A percentile compares a stretch with the other conserved stretches of the same genome.
Evolutionary conservation across 2,888 invertebrate genomes (phyloP).

Genomic region (Sphinx pinastri): DNA sequence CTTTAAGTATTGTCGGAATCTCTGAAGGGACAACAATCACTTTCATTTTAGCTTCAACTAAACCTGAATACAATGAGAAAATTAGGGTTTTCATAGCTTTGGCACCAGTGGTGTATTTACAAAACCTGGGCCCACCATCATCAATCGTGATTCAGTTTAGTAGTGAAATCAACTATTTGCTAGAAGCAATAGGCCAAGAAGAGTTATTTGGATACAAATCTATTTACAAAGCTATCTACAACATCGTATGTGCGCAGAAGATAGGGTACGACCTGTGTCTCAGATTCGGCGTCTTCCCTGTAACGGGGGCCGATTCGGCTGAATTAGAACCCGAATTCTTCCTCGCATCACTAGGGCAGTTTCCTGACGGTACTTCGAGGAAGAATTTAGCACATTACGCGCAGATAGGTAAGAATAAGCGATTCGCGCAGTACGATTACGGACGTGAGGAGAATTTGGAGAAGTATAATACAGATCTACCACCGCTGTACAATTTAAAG

Average conservation of each 20-base stretch:
- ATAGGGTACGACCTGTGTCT: slow-evolving; percentile 45
- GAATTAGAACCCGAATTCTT: slow-evolving; percentile 50
- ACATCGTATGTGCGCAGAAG: slow-evolving; percentile 40
- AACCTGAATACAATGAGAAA: slow-evolving; percentile 81
- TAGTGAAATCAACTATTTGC: slow-evolving; percentile 35
- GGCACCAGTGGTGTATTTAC: slow-evolving; percentile 38
- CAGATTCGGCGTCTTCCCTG: slow-evolving; percentile 36
- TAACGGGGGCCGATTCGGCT: slow-evolving; percentile 39
- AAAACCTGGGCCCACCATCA: slow-evolving; percentile 31
- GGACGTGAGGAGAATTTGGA: slow-evolving; percentile 45
- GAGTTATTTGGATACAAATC: slow-evolving; percentile 44
- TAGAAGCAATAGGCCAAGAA: slow-evolving; percentile 31
- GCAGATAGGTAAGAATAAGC: slow-evolving; percentile 45
- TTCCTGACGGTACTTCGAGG: slow-evolving; percentile 52
- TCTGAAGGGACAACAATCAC: slow-evolving; percentile 85
- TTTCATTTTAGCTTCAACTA: slow-evolving; percentile 73
- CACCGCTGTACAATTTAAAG: slow-evolving; percentile 54
- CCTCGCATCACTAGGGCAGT: slow-evolving; percentile 43
- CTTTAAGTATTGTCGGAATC: slow-evolving; percentile 86
- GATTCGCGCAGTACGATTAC: slow-evolving; percentile 55
- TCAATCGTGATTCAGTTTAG: slow-evolving; percentile 33
- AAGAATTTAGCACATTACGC: slow-evolving; percentile 53
- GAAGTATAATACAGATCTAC: slow-evolving; percentile 42
- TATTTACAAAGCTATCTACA: slow-evolving; percentile 34
- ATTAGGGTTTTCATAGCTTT: slow-evolving; percentile 54